Conservation (phyloP, 2,113 vertebrate genomes). For the Centropristis striata region DNA sequence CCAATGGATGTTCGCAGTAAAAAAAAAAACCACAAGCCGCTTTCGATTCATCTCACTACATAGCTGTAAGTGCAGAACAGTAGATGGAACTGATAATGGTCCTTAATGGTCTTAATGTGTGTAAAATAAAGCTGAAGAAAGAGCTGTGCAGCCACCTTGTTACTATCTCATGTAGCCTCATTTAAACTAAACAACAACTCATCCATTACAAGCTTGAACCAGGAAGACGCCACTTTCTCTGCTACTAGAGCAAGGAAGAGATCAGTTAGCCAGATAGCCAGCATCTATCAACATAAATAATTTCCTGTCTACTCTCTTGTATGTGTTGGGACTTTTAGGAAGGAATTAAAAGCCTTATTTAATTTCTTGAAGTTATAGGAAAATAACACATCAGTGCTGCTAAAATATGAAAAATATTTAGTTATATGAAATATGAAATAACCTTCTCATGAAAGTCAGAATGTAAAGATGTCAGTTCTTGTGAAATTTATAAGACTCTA, state of each 20-base stretch:
- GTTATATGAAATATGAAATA: background rate
- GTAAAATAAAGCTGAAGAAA: background rate
- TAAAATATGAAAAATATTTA: background rate
- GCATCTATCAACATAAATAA: background rate
- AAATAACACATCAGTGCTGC: background rate
- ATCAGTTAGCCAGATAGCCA: background rate
- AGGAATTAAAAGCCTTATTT: background rate
- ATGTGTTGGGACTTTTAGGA: background rate
- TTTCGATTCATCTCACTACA: background rate
- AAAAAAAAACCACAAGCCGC: background rate
- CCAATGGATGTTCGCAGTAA: too few relatives aligned
- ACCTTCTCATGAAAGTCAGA: too few relatives aligned
- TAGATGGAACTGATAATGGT: background rate
- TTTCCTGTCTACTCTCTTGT: background rate
- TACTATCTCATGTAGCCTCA: background rate
- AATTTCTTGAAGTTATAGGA: background rate
- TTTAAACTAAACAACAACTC: background rate
- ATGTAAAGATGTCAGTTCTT: background rate
- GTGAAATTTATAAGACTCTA: background rate
- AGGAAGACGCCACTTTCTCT: background rate
- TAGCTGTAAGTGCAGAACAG: background rate
- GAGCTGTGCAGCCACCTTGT: background rate
- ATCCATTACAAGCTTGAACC: background rate
- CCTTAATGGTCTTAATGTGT: background rate
- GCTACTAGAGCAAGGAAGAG: background rate